A percentile compares a stretch with the other conserved stretches of the same genome.
These are phyloP conservation scores for Paracentrotus lividus DNA, from an alignment of 53 echinoderm and acorn worm genomes.

Conservation along the genomic window DNA sequence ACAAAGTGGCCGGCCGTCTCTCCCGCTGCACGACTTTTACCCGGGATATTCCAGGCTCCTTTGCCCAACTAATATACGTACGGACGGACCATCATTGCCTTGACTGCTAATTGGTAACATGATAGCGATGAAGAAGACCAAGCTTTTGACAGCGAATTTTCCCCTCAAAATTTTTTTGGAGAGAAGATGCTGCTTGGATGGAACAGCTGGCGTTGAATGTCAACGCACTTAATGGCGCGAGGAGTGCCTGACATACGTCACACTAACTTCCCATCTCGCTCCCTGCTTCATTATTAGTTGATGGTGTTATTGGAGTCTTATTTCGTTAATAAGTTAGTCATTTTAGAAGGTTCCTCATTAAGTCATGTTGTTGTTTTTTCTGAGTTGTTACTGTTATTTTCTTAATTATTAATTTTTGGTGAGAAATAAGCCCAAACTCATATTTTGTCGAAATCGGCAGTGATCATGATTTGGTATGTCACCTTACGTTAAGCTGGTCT, in stretches of 20 bases:
- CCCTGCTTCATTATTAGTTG: not conserved
- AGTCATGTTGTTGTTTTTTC: not conserved
- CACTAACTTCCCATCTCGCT: not conserved
- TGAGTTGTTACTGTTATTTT: not conserved
- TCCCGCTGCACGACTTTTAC: not conserved
- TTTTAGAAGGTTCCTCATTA: not conserved
- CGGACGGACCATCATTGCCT: not conserved
- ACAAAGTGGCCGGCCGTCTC: not conserved
- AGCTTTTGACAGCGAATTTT: conserved; percentile 34
- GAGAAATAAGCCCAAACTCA: not conserved
- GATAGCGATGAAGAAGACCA: conserved; percentile 1
- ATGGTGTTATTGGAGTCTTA: not conserved
- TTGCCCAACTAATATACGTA: conserved; percentile 13
- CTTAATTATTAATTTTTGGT: not conserved
- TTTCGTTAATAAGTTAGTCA: conserved; percentile 21
- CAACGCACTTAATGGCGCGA: conserved; percentile 31
- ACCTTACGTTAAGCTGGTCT: not conserved
- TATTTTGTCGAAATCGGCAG: not conserved
- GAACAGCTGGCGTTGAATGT: conserved; percentile 47
- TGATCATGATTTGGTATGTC: not conserved
- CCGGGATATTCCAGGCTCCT: not conserved
- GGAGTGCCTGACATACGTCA: conserved; percentile 47
- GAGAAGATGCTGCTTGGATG: not conserved
- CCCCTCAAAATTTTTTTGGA: conserved; percentile 32
- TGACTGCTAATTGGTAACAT: conserved; percentile 23